Base-by-base conservation (phyloP, 2,113 vertebrate genomes). In the Struthidea cinerea region DNA sequence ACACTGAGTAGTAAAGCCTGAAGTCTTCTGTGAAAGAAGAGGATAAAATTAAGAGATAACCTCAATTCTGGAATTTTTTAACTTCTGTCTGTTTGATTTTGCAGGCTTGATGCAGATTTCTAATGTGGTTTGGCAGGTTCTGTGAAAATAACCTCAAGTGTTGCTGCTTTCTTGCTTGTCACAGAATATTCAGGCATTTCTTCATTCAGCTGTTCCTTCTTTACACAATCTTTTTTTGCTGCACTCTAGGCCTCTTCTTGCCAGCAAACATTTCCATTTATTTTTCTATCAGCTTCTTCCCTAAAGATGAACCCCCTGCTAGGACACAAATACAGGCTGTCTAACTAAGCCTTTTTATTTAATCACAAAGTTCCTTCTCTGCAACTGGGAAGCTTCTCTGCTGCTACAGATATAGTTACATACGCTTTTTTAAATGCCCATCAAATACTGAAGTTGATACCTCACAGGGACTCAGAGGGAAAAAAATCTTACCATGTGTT, bases 91-190 rank as follows among this genome's bases (percentile, higher is more conserved):
- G 55, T 73, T 89, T 87, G 70, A 92, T 88, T 94, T 89, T 85
- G 23, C 2, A 1, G 65, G 44, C 57, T 55, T 11, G 32, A 42
- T 92, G 65, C 42, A 39, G 20, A 44, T 88, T 93, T 89, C 68
- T 81, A 77, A 87, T 67, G 42, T 59, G 81, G 57, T 74, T 87
- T 84, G 81, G 23, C 68, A 93, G 55, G 35, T 83, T 84, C 59
- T 70, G 39, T 59, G 68, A 91, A 87, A 93, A 89, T 46, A 92
- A 84, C 59, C 64, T 30, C 2, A 6, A 74, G 50, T 52, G 64
- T 30, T 93, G 61, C 24, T 74, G 32, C 64, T 89, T 94, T 78
- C 70, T 96, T 84, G n/a, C 81, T 91, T 87, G 64, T 94, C 52
- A 47, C 30, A 44, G 20, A 73, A 33, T 61, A 67, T 74, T 59